Percentiles rank a stretch among this genome's conserved stretches.
Conservation (phyloP, 1,140 invertebrate genomes). For the Zaprionus lachaisei region DNA sequence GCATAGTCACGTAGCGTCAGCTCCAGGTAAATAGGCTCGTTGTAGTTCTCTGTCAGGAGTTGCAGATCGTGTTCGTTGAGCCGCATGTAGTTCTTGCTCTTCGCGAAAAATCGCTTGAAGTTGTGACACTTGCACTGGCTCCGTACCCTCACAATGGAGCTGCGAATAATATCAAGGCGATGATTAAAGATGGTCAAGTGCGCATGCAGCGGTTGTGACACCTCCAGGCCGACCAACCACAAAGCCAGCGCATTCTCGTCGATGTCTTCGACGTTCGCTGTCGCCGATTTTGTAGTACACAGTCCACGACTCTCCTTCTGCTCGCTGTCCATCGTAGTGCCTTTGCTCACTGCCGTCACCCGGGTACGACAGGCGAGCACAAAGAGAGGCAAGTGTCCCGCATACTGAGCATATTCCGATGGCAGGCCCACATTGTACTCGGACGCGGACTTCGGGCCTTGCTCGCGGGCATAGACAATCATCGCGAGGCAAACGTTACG, state of each 20-base stretch:
- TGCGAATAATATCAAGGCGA: slow-evolving; percentile 52
- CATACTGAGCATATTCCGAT: not conserved
- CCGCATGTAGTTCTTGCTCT: slow-evolving; percentile 41
- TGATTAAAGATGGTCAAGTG: slow-evolving; percentile 47
- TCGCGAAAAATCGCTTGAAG: slow-evolving; percentile 4
- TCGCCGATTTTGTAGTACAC: not conserved
- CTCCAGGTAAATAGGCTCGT: slow-evolving; percentile 54
- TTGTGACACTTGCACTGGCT: slow-evolving; percentile 27
- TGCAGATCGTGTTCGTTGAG: slow-evolving; percentile 36
- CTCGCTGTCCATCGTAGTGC: not conserved
- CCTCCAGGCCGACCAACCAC: slow-evolving; percentile 45
- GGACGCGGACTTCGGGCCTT: not conserved
- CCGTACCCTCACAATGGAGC: slow-evolving; percentile 39
- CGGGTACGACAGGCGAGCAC: slow-evolving; percentile 50
- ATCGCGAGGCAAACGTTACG: slow-evolving; percentile 43
- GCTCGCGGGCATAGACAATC: slow-evolving; percentile 22
- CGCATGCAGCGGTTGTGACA: slow-evolving; percentile 30
- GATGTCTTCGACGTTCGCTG: not conserved
- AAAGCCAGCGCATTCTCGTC: slow-evolving; percentile 38
- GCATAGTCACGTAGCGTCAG: slow-evolving; percentile 38
- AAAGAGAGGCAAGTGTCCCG: slow-evolving; percentile 40
- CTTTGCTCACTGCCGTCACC: not conserved
- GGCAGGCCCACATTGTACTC: slow-evolving; percentile 6
- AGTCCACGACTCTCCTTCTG: not conserved
- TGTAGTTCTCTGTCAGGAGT: slow-evolving; percentile 34